Percentiles rank a stretch among this genome's conserved stretches.
phyloP scores from a whole-genome alignment of 2,888 invertebrate genomes.

The Cerastis leucographa region DNA sequence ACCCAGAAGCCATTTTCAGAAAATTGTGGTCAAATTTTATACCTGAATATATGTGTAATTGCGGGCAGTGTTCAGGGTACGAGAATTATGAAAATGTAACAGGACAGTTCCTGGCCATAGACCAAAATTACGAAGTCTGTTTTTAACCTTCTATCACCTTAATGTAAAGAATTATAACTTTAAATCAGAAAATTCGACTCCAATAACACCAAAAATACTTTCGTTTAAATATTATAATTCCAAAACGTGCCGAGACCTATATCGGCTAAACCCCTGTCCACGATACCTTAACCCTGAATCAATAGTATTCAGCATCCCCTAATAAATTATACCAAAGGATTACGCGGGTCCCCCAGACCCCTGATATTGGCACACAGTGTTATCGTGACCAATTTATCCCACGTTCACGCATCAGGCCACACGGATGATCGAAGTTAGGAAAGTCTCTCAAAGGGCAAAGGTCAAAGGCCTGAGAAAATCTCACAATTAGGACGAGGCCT shows the following conservation, averaged over 20 bases:
- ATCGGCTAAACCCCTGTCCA: slow-evolving; percentile 18
- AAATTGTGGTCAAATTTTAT: slow-evolving; percentile 2
- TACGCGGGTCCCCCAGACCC: slow-evolving; percentile 65
- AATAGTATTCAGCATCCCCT: slow-evolving; percentile 66
- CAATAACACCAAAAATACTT: slow-evolving; percentile 1
- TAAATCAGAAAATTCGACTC: background rate
- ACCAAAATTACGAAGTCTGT: background rate
- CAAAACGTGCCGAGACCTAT: slow-evolving; percentile 16
- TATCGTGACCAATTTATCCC: slow-evolving; percentile 55
- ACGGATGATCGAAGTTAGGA: slow-evolving; percentile 32
- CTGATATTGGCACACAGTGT: slow-evolving; percentile 63
- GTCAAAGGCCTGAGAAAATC: slow-evolving; percentile 18
- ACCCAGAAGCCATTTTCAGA: slow-evolving; percentile 9
- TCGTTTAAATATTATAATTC: slow-evolving; percentile 31
- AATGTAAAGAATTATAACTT: background rate
- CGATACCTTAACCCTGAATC: slow-evolving; percentile 57
- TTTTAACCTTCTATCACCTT: background rate
- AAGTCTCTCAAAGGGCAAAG: slow-evolving; percentile 31
- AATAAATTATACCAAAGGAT: slow-evolving; percentile 73
- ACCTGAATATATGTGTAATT: background rate
- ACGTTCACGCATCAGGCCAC: slow-evolving; percentile 17
- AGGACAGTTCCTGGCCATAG: background rate
- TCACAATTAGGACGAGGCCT: slow-evolving; percentile 30
- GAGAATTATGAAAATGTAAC: background rate
- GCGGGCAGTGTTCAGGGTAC: background rate